A percentile compares a stretch with the other conserved stretches of the same genome.
Conservation (phyloP, 2,888 invertebrate species). For the Parascotia fuliginaria region DNA sequence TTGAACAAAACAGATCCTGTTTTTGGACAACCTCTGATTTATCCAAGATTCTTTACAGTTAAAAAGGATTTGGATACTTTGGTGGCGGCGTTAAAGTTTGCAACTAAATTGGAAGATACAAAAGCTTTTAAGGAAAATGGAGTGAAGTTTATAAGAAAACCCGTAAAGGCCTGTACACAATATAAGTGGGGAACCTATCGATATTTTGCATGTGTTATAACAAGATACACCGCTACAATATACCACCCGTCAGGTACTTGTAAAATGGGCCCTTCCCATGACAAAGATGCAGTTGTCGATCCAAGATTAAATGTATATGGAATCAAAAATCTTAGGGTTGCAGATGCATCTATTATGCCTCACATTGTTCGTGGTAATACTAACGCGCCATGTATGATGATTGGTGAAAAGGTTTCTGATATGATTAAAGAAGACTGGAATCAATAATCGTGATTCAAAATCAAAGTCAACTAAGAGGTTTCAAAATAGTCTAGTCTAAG, state of each 20-base stretch:
- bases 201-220: slow-evolving; percentile 88
- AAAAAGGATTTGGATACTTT: slow-evolving; percentile 86
- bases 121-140: slow-evolving; percentile 83
- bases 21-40: slow-evolving; percentile 89
- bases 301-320: slow-evolving; percentile 66
- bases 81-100: slow-evolving; percentile 86
- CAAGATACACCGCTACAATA: slow-evolving; percentile 85
- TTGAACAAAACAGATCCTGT: slow-evolving; percentile 89
- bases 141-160: slow-evolving; percentile 80
- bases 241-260: slow-evolving; percentile 78
- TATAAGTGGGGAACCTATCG: slow-evolving; percentile 84
- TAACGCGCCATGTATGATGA: slow-evolving; percentile 93
- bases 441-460: slow-evolving; percentile 41
- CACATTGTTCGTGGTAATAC: slow-evolving; percentile 92
- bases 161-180: slow-evolving; percentile 84
- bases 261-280: slow-evolving; percentile 68
- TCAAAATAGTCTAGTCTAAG: too few relatives aligned
- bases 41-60: slow-evolving; percentile 88
- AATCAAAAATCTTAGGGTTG: slow-evolving; percentile 86
- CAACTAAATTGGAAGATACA: slow-evolving; percentile 83
- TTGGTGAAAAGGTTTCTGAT: slow-evolving; percentile 87
- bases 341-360: slow-evolving; percentile 94
- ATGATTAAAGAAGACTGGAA: slow-evolving; percentile 72
- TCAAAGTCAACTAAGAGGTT: too few relatives aligned
- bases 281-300: slow-evolving; percentile 72